phyloP scores from a whole-genome alignment of 1,140 invertebrate species.

The Apocrypta bakeri region DNA sequence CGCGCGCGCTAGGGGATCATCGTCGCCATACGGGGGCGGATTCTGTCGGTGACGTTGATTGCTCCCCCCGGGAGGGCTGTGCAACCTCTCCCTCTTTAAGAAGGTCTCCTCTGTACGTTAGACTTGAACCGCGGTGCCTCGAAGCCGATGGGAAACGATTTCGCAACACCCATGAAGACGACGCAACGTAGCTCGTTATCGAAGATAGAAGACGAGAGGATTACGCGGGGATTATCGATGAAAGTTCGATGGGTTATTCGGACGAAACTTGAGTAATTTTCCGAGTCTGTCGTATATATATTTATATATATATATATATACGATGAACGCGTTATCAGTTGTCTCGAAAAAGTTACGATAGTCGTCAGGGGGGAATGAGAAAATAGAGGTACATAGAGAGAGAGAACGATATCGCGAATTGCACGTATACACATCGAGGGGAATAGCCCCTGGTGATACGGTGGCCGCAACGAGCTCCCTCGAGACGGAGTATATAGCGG shows the following conservation, averaged over 20 bases:
- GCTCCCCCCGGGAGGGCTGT: slow-evolving; percentile 37
- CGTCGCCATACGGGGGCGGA: neutral
- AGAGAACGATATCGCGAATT: slow-evolving; percentile 9
- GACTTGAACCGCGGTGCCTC: slow-evolving; percentile 28
- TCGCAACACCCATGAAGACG: slow-evolving; percentile 44
- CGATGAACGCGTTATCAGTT: too few species aligned
- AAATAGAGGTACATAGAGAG: neutral
- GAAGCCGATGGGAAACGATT: slow-evolving; percentile 32
- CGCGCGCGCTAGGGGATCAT: neutral
- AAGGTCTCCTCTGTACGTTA: neutral
- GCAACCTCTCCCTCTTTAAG: neutral
- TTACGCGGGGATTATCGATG: slow-evolving; percentile 11
- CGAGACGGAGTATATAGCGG: neutral
- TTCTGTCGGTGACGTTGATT: slow-evolving; percentile 50
- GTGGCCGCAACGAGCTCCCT: neutral
- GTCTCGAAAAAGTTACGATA: neutral
- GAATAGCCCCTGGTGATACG: neutral
- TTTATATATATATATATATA: too few species aligned
- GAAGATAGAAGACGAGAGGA: neutral
- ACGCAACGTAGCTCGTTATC: slow-evolving; percentile 30
- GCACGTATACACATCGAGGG: neutral
- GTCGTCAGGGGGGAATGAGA: neutral
- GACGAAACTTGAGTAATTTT: too few species aligned
- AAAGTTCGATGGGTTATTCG: neutral
- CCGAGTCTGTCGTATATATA: too few species aligned